Conservation (phyloP, 2,888 invertebrate species). For the Tinea semifulvella region DNA sequence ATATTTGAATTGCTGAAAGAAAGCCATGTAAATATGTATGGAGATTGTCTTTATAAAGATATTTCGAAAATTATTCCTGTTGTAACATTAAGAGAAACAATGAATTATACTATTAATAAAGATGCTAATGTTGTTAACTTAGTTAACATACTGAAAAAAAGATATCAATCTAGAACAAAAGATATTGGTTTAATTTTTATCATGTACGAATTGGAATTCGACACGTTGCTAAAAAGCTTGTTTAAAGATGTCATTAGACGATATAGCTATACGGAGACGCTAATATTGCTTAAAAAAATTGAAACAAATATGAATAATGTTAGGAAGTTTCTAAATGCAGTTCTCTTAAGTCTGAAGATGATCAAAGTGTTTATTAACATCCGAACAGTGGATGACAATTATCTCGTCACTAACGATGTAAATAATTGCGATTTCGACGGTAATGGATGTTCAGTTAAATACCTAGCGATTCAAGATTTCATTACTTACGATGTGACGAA, state of each 20-base stretch:
- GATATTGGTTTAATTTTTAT: conserved; percentile 1
- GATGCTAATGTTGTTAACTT: background rate
- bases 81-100: background rate
- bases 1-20: background rate
- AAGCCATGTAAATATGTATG: background rate
- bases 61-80: background rate
- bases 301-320: background rate
- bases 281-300: background rate
- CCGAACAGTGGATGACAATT: background rate
- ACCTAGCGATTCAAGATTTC: background rate
- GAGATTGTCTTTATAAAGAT: background rate
- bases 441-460: background rate
- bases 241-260: conserved; percentile 1
- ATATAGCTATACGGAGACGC: background rate
- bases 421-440: background rate
- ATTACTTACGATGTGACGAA: background rate
- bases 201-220: background rate
- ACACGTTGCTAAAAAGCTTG: background rate
- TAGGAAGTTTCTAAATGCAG: background rate
- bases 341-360: background rate
- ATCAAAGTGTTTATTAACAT: conserved; percentile 1
- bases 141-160: background rate
- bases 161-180: conserved; percentile 2
- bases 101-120: background rate
- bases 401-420: background rate